A percentile compares a stretch with the other conserved stretches of the same genome.
Conservation (phyloP, 2,797 vertebrate genomes). For the Xerus rutilus region DNA sequence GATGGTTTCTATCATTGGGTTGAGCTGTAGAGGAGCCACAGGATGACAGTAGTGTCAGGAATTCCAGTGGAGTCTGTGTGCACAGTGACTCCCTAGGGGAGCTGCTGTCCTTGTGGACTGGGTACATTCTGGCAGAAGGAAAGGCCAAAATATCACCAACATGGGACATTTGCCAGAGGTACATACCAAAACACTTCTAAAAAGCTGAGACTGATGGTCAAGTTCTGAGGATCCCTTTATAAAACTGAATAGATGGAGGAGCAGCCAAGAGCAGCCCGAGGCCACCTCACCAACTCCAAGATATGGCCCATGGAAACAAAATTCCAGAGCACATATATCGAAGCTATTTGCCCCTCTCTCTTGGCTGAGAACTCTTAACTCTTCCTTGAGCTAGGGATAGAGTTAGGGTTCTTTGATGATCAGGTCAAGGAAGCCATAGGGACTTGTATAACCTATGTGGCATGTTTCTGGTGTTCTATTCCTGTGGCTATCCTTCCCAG, state of each 20-base stretch:
- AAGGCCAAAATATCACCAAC: not conserved
- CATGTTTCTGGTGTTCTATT: not conserved
- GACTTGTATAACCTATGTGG: not conserved
- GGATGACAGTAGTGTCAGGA: slow-evolving; percentile 67
- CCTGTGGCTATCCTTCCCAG: not conserved
- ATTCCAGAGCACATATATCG: not conserved
- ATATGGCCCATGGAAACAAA: not conserved
- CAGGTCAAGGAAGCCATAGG: not conserved
- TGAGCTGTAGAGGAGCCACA: slow-evolving; percentile 17
- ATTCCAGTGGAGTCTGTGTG: slow-evolving; percentile 80
- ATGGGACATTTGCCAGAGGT: not conserved
- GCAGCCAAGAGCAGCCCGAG: not conserved
- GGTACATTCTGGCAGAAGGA: slow-evolving; percentile 54
- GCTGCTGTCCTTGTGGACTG: slow-evolving; percentile 49
- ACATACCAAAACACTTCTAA: slow-evolving; percentile 51
- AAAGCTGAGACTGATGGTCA: not conserved
- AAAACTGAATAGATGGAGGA: not conserved
- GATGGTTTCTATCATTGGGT: not conserved
- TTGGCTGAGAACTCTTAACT: not conserved
- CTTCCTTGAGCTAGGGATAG: not conserved
- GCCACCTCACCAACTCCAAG: not conserved
- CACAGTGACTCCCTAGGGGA: slow-evolving; percentile 53
- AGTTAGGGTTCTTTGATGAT: not conserved
- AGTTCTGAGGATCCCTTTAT: not conserved
- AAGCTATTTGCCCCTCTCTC: not conserved